A percentile compares a stretch with the other conserved stretches of the same genome.
Evolutionary conservation across 2,888 invertebrate genomes (phyloP).

Genomic region (Euzophera pinguis): DNA sequence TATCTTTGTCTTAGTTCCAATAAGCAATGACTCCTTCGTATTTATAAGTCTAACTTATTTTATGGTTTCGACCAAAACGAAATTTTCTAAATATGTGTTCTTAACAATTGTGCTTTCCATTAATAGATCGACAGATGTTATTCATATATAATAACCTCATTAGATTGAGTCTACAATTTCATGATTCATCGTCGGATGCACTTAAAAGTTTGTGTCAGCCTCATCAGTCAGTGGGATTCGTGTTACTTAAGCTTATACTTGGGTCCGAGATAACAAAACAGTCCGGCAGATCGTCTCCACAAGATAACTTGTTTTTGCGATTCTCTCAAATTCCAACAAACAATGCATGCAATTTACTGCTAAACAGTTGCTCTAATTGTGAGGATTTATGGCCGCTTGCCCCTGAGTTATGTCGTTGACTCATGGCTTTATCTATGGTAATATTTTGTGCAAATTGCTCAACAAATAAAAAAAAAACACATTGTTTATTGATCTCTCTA

Average conservation of each 20-base stretch:
- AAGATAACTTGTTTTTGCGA: constrained; percentile 37
- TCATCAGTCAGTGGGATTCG: too few relatives aligned
- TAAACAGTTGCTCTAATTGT: constrained; percentile 8
- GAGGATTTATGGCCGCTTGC: constrained; percentile 7
- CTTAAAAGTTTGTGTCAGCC: too few relatives aligned
- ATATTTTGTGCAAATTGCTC: constrained; percentile 5
- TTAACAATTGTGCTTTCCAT: too few relatives aligned
- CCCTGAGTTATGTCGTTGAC: constrained; percentile 9
- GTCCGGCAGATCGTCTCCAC: constrained; percentile 33
- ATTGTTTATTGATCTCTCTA: constrained; percentile 6
- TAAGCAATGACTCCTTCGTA: too few relatives aligned
- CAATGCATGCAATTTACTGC: constrained; percentile 19
- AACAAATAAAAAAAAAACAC: constrained; percentile 7
- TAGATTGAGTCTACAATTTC: too few relatives aligned
- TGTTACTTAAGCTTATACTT: neutral
- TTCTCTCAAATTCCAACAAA: constrained; percentile 31
- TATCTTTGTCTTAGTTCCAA: too few relatives aligned
- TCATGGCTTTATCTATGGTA: constrained; percentile 10
- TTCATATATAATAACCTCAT: too few relatives aligned
- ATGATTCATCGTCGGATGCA: too few relatives aligned
- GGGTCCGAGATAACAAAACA: constrained; percentile 1
- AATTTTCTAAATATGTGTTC: too few relatives aligned
- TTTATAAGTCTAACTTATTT: too few relatives aligned
- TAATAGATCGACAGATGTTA: too few relatives aligned
- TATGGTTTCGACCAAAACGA: too few relatives aligned